These are phyloP conservation scores for Phalacrocorax carbo DNA, from an alignment of 2,113 vertebrate genomes.

Conservation along the genomic window DNA sequence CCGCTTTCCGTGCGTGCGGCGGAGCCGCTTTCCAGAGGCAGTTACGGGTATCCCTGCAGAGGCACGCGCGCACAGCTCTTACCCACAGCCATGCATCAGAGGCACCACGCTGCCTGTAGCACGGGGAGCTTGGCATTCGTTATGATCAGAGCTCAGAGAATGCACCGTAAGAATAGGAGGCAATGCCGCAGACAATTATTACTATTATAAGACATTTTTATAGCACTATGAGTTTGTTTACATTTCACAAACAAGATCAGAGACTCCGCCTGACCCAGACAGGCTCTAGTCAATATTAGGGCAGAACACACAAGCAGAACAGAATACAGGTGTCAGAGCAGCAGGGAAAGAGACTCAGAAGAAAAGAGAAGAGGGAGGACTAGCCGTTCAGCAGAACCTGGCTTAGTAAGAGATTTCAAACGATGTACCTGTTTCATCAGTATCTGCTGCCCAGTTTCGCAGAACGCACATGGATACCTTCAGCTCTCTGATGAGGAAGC, in stretches of 20 bases:
- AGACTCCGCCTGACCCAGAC: background rate
- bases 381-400: background rate
- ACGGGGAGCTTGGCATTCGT: accelerated
- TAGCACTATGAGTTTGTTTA: background rate
- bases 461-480: accelerated
- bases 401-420: background rate
- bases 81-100: accelerated
- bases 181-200: background rate
- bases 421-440: background rate
- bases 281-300: accelerated
- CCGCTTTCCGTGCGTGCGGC: accelerated
- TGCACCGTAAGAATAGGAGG: accelerated
- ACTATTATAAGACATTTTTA: background rate
- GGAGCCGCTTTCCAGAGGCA: background rate
- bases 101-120: background rate
- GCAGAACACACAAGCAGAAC: background rate
- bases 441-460: background rate
- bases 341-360: accelerated
- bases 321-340: background rate
- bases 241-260: background rate
- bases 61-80: accelerated
- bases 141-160: background rate
- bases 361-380: background rate
- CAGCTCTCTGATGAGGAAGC: background rate
- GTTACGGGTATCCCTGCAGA: background rate